A percentile compares a stretch with the other conserved stretches of the same genome.
Conservation (phyloP, 2,797 vertebrate genomes). For the Melanotaenia maccullochi region DNA sequence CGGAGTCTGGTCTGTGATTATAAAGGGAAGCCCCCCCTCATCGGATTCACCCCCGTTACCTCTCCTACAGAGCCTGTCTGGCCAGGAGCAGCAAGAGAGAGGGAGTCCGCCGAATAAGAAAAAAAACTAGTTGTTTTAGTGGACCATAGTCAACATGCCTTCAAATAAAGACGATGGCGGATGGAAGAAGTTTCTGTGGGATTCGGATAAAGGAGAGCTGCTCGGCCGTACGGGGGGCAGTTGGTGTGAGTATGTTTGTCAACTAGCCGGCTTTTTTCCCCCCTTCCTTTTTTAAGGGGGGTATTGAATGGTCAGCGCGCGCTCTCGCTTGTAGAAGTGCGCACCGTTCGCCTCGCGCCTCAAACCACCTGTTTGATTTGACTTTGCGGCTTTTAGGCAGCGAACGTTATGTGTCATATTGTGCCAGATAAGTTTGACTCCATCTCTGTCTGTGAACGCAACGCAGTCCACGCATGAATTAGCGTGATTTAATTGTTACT, state of each 20-base stretch:
- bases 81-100: conserved; percentile 5
- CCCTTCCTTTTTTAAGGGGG: background rate
- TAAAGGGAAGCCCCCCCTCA: conserved; percentile 61
- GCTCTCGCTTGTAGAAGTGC: background rate
- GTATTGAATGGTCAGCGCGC: background rate
- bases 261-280: background rate
- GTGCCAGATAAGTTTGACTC: background rate
- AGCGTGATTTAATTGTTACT: too few relatives aligned
- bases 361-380: conserved; percentile 80
- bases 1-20: conserved; percentile 75
- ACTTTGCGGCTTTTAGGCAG: conserved; percentile 67
- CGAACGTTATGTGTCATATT: background rate
- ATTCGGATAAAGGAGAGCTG: conserved; percentile 93
- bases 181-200: conserved; percentile 95
- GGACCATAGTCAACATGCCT: conserved; percentile 80
- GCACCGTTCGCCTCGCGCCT: conserved; percentile 36
- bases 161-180: conserved; percentile 91
- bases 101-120: conserved; percentile 10
- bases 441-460: background rate
- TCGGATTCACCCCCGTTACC: conserved; percentile 55
- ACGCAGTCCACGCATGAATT: too few relatives aligned
- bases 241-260: conserved; percentile 89
- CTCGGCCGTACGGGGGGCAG: conserved; percentile 92
- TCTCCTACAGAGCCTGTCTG: conserved; percentile 45
- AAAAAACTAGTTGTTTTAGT: background rate